Conservation (phyloP, 2,797 vertebrate genomes). For the Acanthurus tractus region DNA sequence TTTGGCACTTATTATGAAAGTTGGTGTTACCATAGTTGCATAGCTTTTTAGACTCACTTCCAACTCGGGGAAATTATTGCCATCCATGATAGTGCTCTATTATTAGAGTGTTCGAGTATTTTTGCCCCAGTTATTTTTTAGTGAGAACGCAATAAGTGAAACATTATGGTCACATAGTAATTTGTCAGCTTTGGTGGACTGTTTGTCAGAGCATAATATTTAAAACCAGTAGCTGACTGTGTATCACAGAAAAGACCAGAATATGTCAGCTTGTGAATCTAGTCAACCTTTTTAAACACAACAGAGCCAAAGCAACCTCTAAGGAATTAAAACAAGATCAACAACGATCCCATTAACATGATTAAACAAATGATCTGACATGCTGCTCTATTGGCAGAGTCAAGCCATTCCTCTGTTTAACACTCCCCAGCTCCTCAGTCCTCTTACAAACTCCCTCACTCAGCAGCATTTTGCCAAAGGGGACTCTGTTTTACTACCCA, state of each 20-base stretch:
- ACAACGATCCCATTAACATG: constrained; percentile 35
- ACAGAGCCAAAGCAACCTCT: constrained; percentile 1
- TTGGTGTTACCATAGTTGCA: neutral
- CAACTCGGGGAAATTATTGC: constrained; percentile 4
- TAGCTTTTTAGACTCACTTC: neutral
- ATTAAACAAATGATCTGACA: constrained; percentile 39
- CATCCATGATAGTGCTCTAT: neutral
- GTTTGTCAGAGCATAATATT: constrained; percentile 7
- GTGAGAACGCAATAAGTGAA: constrained; percentile 7
- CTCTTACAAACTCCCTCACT: constrained; percentile 54
- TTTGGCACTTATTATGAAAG: too few relatives aligned
- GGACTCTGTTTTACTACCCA: constrained; percentile 64
- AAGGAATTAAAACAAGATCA: constrained; percentile 19
- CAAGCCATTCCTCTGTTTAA: constrained; percentile 53
- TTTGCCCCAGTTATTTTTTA: constrained; percentile 9
- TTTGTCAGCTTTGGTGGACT: neutral
- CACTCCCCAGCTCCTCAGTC: constrained; percentile 34
- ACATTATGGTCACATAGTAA: neutral
- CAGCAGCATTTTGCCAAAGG: constrained; percentile 65
- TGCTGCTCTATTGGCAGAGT: constrained; percentile 27
- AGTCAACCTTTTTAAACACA: neutral
- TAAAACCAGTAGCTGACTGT: neutral
- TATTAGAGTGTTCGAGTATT: constrained; percentile 3
- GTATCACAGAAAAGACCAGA: neutral
- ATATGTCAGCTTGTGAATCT: neutral